Conservation (phyloP, 2,113 vertebrate genomes). For the Pluvianellus socialis region DNA sequence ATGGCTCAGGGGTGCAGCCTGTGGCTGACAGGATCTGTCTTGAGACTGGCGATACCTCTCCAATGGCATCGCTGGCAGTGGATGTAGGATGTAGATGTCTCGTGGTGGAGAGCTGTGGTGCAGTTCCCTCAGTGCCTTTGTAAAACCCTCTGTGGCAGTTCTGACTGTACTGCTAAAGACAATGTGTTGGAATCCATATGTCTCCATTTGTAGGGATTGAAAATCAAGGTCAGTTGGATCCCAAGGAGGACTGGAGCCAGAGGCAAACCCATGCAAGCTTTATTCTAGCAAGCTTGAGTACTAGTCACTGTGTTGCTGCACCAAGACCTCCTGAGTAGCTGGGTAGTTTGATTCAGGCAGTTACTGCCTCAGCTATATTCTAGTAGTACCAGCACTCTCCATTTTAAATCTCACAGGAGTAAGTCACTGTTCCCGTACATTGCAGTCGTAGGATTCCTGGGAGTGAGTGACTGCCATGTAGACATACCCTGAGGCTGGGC, state of each 20-base stretch:
- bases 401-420: neutral
- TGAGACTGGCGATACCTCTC: neutral
- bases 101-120: neutral
- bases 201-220: neutral
- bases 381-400: neutral
- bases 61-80: neutral
- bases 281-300: neutral
- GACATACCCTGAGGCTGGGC: conserved; percentile 34
- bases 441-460: conserved; percentile 10
- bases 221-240: neutral
- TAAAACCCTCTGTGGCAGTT: neutral
- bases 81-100: neutral
- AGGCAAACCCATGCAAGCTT: neutral
- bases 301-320: neutral
- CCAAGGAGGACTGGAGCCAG: neutral
- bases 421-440: neutral
- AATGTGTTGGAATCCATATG: neutral
- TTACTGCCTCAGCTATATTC: neutral
- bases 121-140: neutral
- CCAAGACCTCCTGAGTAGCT: neutral
- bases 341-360: neutral
- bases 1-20: neutral
- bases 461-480: conserved; percentile 16
- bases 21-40: neutral
- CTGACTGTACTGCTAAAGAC: neutral